These are phyloP conservation scores for Montipora cactus DNA, from an alignment of 64 coral and sea anemone genomes.

Conservation along the genomic window DNA sequence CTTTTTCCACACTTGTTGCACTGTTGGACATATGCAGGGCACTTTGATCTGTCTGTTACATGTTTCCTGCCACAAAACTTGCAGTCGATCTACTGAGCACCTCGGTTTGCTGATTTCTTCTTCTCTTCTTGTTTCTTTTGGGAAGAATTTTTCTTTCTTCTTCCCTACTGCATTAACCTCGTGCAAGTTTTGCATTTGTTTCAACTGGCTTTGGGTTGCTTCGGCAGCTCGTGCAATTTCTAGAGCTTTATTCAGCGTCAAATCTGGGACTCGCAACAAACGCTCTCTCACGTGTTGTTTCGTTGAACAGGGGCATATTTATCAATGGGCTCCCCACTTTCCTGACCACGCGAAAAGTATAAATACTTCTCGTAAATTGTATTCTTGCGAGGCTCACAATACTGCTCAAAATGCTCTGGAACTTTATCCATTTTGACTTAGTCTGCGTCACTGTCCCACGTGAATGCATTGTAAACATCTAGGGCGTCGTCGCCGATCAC, in stretches of 20 bases:
- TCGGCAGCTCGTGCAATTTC: not conserved
- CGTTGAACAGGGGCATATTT: not conserved
- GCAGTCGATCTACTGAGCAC: too few species aligned
- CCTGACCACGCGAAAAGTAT: slow-evolving; percentile 1
- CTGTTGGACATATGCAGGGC: too few species aligned
- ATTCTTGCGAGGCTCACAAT: slow-evolving; percentile 20
- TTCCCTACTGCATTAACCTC: too few species aligned
- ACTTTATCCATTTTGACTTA: not conserved
- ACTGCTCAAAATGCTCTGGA: not conserved
- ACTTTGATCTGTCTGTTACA: too few species aligned
- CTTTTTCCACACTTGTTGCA: not conserved
- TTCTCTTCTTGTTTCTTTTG: not conserved
- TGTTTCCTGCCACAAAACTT: too few species aligned
- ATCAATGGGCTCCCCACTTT: not conserved
- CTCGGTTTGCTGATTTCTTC: not conserved
- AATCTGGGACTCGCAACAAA: not conserved
- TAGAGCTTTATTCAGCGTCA: not conserved
- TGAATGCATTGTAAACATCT: not conserved
- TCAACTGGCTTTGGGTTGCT: too few species aligned
- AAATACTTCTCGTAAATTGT: not conserved
- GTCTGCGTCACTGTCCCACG: not conserved
- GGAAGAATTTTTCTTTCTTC: too few species aligned
- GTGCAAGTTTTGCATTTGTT: too few species aligned
- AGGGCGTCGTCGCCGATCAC: not conserved
- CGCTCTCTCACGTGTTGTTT: not conserved